phyloP scores from a whole-genome alignment of 2,888 invertebrate genomes.

The Nemoura dubitans region DNA sequence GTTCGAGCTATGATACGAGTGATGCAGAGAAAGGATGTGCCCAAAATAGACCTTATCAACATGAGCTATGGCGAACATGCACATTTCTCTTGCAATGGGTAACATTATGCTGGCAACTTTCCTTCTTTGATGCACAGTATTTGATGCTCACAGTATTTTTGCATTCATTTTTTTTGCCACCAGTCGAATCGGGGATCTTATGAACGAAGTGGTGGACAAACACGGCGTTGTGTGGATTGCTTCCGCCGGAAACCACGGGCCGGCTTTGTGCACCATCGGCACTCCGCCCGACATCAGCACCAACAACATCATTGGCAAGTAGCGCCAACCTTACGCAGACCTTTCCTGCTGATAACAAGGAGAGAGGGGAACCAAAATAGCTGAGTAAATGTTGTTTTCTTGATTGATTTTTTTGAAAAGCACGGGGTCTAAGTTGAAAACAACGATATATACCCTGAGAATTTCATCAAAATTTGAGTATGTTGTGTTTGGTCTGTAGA shows the following conservation, averaged over 20 bases:
- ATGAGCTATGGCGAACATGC: slow-evolving; percentile 98
- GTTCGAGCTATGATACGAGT: slow-evolving; percentile 90
- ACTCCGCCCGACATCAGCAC: slow-evolving; percentile 87
- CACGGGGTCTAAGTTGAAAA: too few relatives aligned
- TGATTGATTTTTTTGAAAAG: too few relatives aligned
- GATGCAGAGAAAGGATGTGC: slow-evolving; percentile 70
- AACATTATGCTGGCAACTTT: slow-evolving; percentile 56
- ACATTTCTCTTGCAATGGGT: slow-evolving; percentile 92
- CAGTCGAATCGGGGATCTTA: slow-evolving; percentile 85
- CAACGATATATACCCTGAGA: too few relatives aligned
- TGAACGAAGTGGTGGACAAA: slow-evolving; percentile 88
- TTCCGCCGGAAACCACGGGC: slow-evolving; percentile 95
- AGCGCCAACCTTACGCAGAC: neutral
- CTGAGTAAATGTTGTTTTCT: too few relatives aligned
- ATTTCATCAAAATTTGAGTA: too few relatives aligned
- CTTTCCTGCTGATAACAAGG: too few relatives aligned
- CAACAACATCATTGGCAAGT: slow-evolving; percentile 80
- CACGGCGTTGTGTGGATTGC: slow-evolving; percentile 93
- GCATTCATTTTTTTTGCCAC: neutral
- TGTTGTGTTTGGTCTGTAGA: too few relatives aligned
- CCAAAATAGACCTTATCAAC: slow-evolving; percentile 88
- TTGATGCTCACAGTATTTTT: too few relatives aligned
- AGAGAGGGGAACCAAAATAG: too few relatives aligned
- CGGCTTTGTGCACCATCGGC: slow-evolving; percentile 91
- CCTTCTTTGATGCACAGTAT: too few relatives aligned